A percentile compares a stretch with the other conserved stretches of the same genome.
Evolutionary conservation across 2,113 vertebrate species (phyloP).

Genomic region (Petaurus breviceps): DNA sequence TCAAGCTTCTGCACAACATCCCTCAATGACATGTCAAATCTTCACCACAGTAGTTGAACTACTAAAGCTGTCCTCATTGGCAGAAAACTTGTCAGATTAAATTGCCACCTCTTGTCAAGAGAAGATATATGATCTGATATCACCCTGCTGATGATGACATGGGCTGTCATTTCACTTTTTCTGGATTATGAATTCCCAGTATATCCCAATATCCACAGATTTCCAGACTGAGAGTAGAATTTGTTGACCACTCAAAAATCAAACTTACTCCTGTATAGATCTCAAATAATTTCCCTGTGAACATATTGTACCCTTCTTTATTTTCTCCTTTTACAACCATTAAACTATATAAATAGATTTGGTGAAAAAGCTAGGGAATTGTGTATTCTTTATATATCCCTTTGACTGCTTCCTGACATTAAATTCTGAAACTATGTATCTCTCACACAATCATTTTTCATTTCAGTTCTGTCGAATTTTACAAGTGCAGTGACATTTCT

Average conservation of each 20-base stretch:
- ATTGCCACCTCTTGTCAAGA: constrained; percentile 84
- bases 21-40: constrained; percentile 80
- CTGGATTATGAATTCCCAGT: constrained; percentile 58
- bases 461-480: constrained; percentile 9
- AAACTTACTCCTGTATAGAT: neutral
- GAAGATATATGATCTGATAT: constrained; percentile 76
- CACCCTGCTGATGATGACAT: constrained; percentile 70
- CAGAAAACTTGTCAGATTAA: constrained; percentile 84
- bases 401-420: constrained; percentile 36
- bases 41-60: constrained; percentile 75
- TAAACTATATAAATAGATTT: constrained; percentile 31
- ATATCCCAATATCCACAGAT: constrained; percentile 47
- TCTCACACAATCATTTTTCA: constrained; percentile 54
- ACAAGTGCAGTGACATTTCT: neutral
- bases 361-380: neutral
- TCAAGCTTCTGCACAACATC: constrained; percentile 78
- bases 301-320: neutral
- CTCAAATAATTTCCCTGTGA: constrained; percentile 48
- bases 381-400: neutral
- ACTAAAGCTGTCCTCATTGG: constrained; percentile 80
- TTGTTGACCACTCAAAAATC: constrained; percentile 57
- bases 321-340: constrained; percentile 21
- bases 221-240: constrained; percentile 30
- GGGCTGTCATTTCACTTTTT: constrained; percentile 65
- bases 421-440: constrained; percentile 7